phyloP scores from a whole-genome alignment of 2,113 vertebrate species.

The Antennarius striatus region DNA sequence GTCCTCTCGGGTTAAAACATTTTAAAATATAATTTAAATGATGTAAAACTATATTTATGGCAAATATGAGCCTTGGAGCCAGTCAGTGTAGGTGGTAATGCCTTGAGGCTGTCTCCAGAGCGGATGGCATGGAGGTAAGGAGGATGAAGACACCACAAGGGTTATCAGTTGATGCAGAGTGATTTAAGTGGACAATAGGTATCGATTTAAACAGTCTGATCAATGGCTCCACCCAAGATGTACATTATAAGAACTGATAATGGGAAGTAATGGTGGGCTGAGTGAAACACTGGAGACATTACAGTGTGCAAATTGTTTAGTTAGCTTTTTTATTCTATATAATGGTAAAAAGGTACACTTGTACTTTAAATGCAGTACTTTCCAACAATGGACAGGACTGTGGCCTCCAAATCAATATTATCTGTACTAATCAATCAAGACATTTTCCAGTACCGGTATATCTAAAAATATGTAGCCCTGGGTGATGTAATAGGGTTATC shows the following conservation, averaged over 20 bases:
- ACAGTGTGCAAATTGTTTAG: background rate
- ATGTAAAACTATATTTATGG: too few species aligned
- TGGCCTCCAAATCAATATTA: conserved; percentile 8
- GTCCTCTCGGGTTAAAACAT: too few species aligned
- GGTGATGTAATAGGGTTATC: background rate
- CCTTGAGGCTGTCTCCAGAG: too few species aligned
- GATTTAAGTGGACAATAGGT: conserved; percentile 17
- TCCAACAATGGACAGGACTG: background rate
- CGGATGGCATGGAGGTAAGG: background rate
- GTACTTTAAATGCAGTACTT: conserved; percentile 3
- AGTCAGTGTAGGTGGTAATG: too few species aligned
- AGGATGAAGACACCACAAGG: background rate
- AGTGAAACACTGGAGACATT: background rate
- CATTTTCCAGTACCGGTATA: background rate
- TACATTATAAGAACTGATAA: conserved; percentile 32
- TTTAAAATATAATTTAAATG: too few species aligned
- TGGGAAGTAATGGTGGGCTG: conserved; percentile 16
- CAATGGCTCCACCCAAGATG: conserved; percentile 14
- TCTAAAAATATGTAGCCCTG: background rate
- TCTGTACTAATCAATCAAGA: background rate
- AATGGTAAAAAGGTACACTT: background rate
- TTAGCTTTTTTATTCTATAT: background rate
- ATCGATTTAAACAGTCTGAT: conserved; percentile 39
- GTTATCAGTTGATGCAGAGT: background rate
- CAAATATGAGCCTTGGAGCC: too few species aligned